Conservation (phyloP, 2,113 vertebrate species). For the Hippoglossus stenolepis region DNA sequence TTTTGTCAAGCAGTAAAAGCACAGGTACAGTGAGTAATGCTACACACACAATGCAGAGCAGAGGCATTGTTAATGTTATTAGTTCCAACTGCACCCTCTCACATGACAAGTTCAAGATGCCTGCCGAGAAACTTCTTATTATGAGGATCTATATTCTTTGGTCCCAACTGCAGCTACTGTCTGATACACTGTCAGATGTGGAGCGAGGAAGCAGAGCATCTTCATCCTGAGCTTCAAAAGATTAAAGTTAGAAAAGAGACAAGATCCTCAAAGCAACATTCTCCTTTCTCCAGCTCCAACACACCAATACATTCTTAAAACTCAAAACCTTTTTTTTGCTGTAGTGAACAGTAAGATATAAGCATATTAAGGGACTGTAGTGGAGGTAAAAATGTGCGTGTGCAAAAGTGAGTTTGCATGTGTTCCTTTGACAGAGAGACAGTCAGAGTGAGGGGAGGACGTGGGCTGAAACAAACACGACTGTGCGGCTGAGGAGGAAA, state of each 20-base stretch:
- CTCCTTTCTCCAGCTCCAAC: neutral
- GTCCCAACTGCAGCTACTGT: neutral
- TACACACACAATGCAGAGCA: neutral
- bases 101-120: neutral
- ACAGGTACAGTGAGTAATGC: too few species aligned
- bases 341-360: neutral
- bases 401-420: neutral
- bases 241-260: neutral
- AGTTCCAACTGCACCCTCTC: neutral
- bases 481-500: too few species aligned
- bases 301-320: neutral
- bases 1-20: too few species aligned
- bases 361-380: neutral
- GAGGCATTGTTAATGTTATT: neutral
- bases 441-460: too few species aligned
- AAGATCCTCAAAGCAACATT: conserved; percentile 23
- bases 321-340: neutral
- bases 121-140: neutral
- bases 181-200: neutral
- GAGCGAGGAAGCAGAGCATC: neutral
- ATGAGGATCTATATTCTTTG: neutral
- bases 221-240: conserved; percentile 4
- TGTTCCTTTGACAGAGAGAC: too few species aligned
- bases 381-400: neutral
- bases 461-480: too few species aligned